Percentiles rank a stretch among this genome's conserved stretches.
Evolutionary conservation across 2,113 vertebrate genomes (phyloP).

Genomic region (Lipophrys pholis): DNA sequence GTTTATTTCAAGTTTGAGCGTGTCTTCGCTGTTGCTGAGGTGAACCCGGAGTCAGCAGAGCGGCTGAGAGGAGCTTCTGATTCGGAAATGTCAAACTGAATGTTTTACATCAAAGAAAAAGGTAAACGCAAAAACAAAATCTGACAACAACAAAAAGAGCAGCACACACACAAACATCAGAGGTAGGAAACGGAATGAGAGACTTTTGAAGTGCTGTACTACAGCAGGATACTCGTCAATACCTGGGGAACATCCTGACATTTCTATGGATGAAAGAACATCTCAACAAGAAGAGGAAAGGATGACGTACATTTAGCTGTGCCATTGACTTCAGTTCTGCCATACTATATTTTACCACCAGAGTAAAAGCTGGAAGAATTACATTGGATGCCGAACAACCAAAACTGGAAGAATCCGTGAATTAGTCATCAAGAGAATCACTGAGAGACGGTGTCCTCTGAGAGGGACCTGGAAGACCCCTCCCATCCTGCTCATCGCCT

Average conservation of each 20-base stretch:
- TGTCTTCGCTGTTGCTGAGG: too few relatives aligned
- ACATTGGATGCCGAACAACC: too few relatives aligned
- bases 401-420: too few relatives aligned
- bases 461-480: too few relatives aligned
- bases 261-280: constrained; percentile 7
- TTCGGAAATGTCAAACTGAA: constrained; percentile 8
- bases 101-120: constrained; percentile 25
- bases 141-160: background rate
- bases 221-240: constrained; percentile 15
- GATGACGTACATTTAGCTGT: background rate
- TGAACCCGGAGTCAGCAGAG: background rate
- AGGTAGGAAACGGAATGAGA: background rate
- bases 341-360: too few relatives aligned
- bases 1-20: too few relatives aligned
- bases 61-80: background rate
- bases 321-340: too few relatives aligned
- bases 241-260: background rate
- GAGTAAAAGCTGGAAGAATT: too few relatives aligned
- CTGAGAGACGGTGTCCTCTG: too few relatives aligned
- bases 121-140: constrained; percentile 3
- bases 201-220: constrained; percentile 35
- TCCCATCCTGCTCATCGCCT: too few relatives aligned
- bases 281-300: background rate
- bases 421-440: too few relatives aligned
- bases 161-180: constrained; percentile 13